Percentiles rank a stretch among this genome's conserved stretches.
These are phyloP conservation scores for Ornithoptera alexandrae DNA, from an alignment of 2,888 invertebrate genomes.

Conservation along the genomic window DNA sequence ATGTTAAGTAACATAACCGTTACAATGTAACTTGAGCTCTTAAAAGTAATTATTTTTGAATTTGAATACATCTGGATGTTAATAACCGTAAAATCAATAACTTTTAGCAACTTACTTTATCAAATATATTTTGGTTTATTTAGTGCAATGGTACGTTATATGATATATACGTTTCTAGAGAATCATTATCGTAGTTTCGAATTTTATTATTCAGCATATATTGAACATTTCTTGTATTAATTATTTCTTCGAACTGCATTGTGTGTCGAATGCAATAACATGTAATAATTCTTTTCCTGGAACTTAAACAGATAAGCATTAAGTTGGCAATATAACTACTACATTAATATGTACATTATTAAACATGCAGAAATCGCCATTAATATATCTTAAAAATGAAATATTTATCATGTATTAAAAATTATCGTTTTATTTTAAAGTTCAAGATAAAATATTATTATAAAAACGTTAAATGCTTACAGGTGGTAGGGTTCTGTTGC, in stretches of 20 bases:
- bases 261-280: neutral
- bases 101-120: too few species aligned
- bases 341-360: neutral
- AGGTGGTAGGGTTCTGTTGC: too few species aligned
- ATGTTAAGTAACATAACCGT: too few species aligned
- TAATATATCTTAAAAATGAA: neutral
- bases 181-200: neutral
- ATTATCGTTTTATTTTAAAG: too few species aligned
- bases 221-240: neutral
- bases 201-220: neutral
- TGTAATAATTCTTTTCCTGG: neutral
- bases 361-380: neutral
- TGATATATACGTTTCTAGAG: neutral
- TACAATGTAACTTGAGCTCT: too few species aligned
- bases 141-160: neutral
- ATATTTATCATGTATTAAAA: neutral
- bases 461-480: too few species aligned
- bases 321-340: neutral
- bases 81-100: too few species aligned
- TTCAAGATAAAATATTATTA: too few species aligned
- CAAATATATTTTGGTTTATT: neutral
- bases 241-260: neutral
- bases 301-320: constrained; percentile 1
- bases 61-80: too few species aligned
- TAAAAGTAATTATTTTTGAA: too few species aligned